phyloP scores from a whole-genome alignment of 2,888 invertebrate species.

The Crossocerus cetratus region DNA sequence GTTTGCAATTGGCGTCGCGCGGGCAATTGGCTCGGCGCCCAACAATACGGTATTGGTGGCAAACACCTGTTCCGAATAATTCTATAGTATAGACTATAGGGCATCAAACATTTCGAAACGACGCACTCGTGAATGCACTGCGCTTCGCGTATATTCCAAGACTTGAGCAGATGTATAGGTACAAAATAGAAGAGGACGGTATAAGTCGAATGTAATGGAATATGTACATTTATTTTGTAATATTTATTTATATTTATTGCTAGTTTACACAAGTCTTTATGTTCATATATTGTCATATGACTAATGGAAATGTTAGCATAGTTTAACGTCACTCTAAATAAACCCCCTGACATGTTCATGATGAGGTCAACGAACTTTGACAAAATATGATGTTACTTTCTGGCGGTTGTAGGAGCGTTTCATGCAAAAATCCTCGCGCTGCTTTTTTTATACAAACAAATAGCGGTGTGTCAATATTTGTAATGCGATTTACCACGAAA shows the following conservation, averaged over 20 bases:
- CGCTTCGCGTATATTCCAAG: too few relatives aligned
- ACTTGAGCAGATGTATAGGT: too few relatives aligned
- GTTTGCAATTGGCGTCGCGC: neutral
- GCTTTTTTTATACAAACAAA: too few relatives aligned
- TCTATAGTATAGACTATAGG: neutral
- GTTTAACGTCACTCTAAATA: slow-evolving; percentile 18
- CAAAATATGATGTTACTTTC: slow-evolving; percentile 9
- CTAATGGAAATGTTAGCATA: slow-evolving; percentile 19
- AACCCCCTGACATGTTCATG: slow-evolving; percentile 13
- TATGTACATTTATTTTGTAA: slow-evolving; percentile 40
- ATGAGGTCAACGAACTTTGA: slow-evolving; percentile 5
- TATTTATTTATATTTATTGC: slow-evolving; percentile 41
- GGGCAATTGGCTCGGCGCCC: slow-evolving; percentile 31
- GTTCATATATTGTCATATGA: slow-evolving; percentile 13
- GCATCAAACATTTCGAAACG: too few relatives aligned
- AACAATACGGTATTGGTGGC: neutral
- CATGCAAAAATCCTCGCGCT: too few relatives aligned
- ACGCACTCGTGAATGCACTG: too few relatives aligned
- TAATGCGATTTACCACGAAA: too few relatives aligned
- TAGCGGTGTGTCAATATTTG: too few relatives aligned
- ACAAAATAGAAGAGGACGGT: neutral
- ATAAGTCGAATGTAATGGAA: slow-evolving; percentile 12
- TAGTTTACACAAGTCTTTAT: slow-evolving; percentile 7
- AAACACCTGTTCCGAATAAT: slow-evolving; percentile 27
- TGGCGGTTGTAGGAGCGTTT: too few relatives aligned